Conservation (phyloP, 2,888 invertebrate species). For the Pterobdella sp. region DNA sequence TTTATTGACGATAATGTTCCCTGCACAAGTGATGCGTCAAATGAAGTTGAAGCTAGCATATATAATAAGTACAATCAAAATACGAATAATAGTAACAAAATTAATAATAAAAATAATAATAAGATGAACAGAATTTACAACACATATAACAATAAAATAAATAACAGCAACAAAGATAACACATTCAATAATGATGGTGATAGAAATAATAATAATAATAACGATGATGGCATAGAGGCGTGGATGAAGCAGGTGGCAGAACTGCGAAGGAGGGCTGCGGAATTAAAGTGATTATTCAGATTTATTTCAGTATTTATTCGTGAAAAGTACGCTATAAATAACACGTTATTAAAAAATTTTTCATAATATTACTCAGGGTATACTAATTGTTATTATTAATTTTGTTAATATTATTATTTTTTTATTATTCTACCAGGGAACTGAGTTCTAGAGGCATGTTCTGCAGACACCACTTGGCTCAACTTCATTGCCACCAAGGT, state of each 20-base stretch:
- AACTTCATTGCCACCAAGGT: background rate
- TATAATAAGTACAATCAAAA: background rate
- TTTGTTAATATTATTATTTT: too few species aligned
- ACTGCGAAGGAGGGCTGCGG: background rate
- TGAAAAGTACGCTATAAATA: background rate
- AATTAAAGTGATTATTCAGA: background rate
- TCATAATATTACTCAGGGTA: too few species aligned
- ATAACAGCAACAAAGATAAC: background rate
- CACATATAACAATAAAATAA: background rate
- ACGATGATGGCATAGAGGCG: background rate
- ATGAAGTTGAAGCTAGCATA: background rate
- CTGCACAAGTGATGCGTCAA: too few species aligned
- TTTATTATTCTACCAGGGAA: background rate
- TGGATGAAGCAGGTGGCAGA: constrained; percentile 10
- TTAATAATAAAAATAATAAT: background rate
- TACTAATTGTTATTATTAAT: too few species aligned
- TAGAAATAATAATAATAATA: background rate
- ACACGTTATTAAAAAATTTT: background rate
- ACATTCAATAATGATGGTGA: background rate
- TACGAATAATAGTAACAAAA: background rate
- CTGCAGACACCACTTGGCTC: background rate
- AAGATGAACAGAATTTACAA: background rate
- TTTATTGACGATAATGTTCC: too few species aligned
- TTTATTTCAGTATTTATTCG: background rate
- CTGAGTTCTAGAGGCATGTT: background rate